Conservation (phyloP, 2,888 invertebrate species). For the Rhagonycha fulva region DNA sequence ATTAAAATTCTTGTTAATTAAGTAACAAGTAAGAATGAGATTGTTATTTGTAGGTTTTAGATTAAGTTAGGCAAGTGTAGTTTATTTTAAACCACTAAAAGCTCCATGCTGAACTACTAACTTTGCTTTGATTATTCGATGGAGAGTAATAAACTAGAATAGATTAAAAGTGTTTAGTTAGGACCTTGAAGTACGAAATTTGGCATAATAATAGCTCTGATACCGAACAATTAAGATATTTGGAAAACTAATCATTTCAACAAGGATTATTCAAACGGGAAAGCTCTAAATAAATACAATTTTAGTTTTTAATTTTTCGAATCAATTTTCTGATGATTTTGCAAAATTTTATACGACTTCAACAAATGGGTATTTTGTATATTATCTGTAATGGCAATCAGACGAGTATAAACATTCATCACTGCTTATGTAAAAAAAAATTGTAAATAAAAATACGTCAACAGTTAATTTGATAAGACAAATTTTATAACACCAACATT, state of each 20-base stretch:
- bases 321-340: background rate
- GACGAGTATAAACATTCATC: background rate
- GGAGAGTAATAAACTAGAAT: background rate
- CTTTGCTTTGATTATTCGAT: background rate
- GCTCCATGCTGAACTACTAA: slow-evolving; percentile 4
- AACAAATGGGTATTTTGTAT: background rate
- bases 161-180: background rate
- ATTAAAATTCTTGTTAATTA: background rate
- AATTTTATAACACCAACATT: background rate
- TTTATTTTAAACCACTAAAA: slow-evolving; percentile 17
- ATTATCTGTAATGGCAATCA: background rate
- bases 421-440: background rate
- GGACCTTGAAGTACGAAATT: background rate
- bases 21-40: background rate
- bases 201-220: background rate
- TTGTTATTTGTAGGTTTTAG: background rate
- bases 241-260: background rate
- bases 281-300: background rate
- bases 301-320: background rate
- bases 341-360: background rate
- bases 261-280: background rate
- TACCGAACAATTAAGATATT: background rate
- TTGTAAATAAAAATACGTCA: background rate
- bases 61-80: slow-evolving; percentile 13
- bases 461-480: background rate